Conservation (phyloP, 2,797 vertebrate genomes). For the Alosa sapidissima region DNA sequence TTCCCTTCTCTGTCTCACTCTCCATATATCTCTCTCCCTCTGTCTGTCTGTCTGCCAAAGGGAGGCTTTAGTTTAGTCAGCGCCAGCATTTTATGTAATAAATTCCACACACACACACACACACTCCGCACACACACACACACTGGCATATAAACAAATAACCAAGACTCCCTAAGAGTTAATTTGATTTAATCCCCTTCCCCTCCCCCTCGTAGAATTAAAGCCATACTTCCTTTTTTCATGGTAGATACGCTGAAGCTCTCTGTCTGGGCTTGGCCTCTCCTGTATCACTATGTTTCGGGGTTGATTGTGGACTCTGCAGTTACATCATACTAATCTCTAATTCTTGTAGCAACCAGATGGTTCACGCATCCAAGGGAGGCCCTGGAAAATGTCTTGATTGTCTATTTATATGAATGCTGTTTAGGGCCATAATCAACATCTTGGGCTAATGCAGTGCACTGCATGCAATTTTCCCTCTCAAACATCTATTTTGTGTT, state of each 20-base stretch:
- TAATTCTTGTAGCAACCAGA: conserved; percentile 26
- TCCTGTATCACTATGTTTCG: conserved; percentile 40
- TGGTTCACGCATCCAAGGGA: not conserved
- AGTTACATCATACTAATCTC: conserved; percentile 37
- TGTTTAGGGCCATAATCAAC: not conserved
- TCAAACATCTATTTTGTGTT: not conserved
- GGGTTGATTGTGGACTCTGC: conserved; percentile 38
- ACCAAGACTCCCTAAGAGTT: conserved; percentile 42
- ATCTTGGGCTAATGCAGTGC: not conserved
- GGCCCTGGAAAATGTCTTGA: not conserved
- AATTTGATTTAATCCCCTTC: conserved; percentile 52
- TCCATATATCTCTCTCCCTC: conserved; percentile 11
- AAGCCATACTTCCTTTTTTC: conserved; percentile 29
- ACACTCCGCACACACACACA: conserved; percentile 32
- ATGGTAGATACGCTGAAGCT: conserved; percentile 26
- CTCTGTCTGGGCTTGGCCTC: conserved; percentile 37
- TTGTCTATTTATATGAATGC: not conserved
- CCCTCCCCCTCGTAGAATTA: conserved; percentile 39
- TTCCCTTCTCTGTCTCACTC: not conserved
- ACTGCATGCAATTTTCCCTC: not conserved
- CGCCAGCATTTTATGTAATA: conserved; percentile 58
- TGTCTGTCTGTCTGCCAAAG: conserved; percentile 47
- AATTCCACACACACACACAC: conserved; percentile 44
- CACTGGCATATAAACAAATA: conserved; percentile 57
- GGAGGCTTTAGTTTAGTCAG: conserved; percentile 50